Percentiles rank a stretch among this genome's conserved stretches.
phyloP scores from a whole-genome alignment of 1,140 invertebrate genomes.

The Drosophila trapezifrons region DNA sequence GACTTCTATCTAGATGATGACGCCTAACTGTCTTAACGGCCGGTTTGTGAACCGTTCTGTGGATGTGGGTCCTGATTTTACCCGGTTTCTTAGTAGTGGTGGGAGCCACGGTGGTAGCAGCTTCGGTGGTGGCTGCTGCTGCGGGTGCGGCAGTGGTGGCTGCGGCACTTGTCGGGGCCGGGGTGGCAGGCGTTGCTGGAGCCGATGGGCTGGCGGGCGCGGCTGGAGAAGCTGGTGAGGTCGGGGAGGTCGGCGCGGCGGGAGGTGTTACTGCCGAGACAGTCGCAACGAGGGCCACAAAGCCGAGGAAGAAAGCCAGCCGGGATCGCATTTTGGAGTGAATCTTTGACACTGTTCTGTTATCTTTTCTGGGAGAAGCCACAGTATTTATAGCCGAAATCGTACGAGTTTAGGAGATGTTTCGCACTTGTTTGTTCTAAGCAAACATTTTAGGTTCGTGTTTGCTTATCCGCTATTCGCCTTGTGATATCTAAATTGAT shows the following conservation, averaged over 20 bases:
- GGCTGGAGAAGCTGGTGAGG: too few relatives aligned
- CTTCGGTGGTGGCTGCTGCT: neutral
- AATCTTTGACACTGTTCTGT: neutral
- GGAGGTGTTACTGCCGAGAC: neutral
- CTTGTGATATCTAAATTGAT: neutral
- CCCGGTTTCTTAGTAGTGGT: neutral
- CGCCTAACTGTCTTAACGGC: neutral
- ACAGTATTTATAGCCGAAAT: constrained; percentile 11
- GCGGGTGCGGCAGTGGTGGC: neutral
- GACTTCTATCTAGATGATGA: neutral
- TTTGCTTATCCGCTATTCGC: neutral
- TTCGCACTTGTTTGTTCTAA: constrained; percentile 1
- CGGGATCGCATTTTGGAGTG: constrained; percentile 10
- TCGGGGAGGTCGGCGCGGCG: neutral
- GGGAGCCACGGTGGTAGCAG: constrained; percentile 1
- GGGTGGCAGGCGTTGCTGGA: neutral
- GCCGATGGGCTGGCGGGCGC: neutral
- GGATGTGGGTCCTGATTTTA: neutral
- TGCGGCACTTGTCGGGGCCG: neutral
- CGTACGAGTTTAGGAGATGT: neutral
- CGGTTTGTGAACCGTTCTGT: neutral
- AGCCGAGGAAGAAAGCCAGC: neutral
- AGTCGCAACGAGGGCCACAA: neutral
- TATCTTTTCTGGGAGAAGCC: neutral
- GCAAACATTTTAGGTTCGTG: neutral